Base-by-base conservation (phyloP, 92 coral and sea anemone species). In the Virgularia gustaviana region DNA sequence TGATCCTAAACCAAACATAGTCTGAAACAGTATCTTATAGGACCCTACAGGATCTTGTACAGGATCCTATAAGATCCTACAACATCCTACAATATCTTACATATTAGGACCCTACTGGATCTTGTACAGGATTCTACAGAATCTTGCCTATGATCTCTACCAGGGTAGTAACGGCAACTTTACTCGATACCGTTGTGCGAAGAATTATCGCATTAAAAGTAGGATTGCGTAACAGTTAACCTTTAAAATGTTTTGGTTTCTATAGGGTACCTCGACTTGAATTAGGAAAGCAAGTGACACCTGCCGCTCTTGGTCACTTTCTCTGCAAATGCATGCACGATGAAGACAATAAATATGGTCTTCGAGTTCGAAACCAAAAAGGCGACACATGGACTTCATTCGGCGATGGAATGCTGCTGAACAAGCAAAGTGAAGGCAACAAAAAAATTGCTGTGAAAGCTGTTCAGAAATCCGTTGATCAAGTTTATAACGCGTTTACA, bases 271-370 rank as follows among this genome's bases (percentile, higher is more conserved):
- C 95, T 20, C 78, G 90, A 51, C 20, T 19, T 63, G 90, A 78
- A 42, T 49, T 88, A 6, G 79, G 60, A 56, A 67, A 36, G 49
- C 2, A 62, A 38, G 42, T 37, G 9, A 73, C 72, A 0, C 85
- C 81, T 4, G 15, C 72, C 3, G 56, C 30, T 23, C 25, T 57
- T 7, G 95, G 95, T 19, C 63, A 78, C 79, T 47, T 70, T 13
- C 82, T 85, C 30, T 36, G 90, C 58, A 88, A 85, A 53, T 81
- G 31, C 62, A 88, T 88, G 95, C 95, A 88, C 72, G 95, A 88
- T 35, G 90, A 88, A 82, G 95, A 88, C 33, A 70, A 49, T 81
- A 85, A 60, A 42, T 81, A 31, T 36, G 90, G 95, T 31, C 58
- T 88, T 28, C 90, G 87, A 49, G 88, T 88, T 19, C 68, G 85